These are phyloP conservation scores for Acronicta aceris DNA, from an alignment of 2,888 invertebrate genomes.

Conservation along the genomic window DNA sequence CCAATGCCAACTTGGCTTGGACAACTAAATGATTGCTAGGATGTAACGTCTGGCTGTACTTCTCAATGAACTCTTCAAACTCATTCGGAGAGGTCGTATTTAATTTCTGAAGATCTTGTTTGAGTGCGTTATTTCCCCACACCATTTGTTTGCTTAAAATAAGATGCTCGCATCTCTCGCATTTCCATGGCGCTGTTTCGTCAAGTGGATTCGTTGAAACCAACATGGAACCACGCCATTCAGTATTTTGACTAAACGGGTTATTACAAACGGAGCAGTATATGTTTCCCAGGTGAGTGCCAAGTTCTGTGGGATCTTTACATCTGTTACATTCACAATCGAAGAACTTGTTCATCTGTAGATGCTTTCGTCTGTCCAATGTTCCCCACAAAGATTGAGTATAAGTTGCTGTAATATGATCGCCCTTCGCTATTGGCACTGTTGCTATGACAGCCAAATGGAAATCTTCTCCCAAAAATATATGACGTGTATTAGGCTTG, in stretches of 20 bases:
- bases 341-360: slow-evolving; percentile 91
- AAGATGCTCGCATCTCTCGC: slow-evolving; percentile 90
- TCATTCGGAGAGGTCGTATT: slow-evolving; percentile 87
- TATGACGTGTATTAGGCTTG: slow-evolving; percentile 92
- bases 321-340: slow-evolving; percentile 92
- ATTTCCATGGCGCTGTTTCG: slow-evolving; percentile 90
- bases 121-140: slow-evolving; percentile 90
- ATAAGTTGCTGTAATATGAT: slow-evolving; percentile 91
- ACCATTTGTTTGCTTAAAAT: slow-evolving; percentile 89
- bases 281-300: slow-evolving; percentile 90
- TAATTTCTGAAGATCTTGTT: slow-evolving; percentile 88
- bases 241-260: slow-evolving; percentile 66
- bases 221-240: slow-evolving; percentile 82
- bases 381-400: slow-evolving; percentile 93
- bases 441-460: slow-evolving; percentile 91
- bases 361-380: slow-evolving; percentile 90
- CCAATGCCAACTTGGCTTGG: slow-evolving; percentile 91
- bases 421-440: slow-evolving; percentile 91
- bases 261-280: slow-evolving; percentile 90
- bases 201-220: slow-evolving; percentile 90
- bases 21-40: slow-evolving; percentile 91
- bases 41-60: slow-evolving; percentile 91
- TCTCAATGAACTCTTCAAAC: slow-evolving; percentile 91
- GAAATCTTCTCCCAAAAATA: slow-evolving; percentile 89
- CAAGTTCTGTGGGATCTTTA: slow-evolving; percentile 91